A percentile compares a stretch with the other conserved stretches of the same genome.
phyloP scores from a whole-genome alignment of 1,140 invertebrate species.

The Pectinophora gossypiella region DNA sequence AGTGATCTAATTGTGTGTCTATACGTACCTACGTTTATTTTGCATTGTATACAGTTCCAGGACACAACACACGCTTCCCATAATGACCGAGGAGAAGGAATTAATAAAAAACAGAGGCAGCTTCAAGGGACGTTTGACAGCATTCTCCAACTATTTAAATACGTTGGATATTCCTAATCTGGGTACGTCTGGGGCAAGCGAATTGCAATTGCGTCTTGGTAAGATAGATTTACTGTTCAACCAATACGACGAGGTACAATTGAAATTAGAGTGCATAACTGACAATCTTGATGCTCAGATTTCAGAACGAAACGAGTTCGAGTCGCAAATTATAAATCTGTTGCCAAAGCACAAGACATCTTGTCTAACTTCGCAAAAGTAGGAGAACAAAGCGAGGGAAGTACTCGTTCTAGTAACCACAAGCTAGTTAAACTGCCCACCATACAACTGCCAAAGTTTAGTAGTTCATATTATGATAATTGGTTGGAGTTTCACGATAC shows the following conservation, averaged over 20 bases:
- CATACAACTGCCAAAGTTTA: neutral
- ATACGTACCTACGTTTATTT: too few relatives aligned
- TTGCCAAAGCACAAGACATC: conserved; percentile 2
- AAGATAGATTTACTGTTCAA: neutral
- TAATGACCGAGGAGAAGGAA: too few relatives aligned
- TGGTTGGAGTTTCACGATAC: neutral
- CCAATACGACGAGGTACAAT: conserved; percentile 4
- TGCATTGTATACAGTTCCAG: too few relatives aligned
- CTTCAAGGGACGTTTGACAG: conserved; percentile 1
- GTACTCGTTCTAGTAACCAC: neutral
- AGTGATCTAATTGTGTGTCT: too few relatives aligned
- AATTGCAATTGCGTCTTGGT: neutral
- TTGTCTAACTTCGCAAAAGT: neutral
- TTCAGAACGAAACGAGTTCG: neutral
- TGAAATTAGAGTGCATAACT: neutral
- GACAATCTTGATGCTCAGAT: neutral
- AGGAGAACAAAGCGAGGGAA: neutral
- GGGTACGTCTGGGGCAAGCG: neutral
- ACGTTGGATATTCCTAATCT: conserved; percentile 18
- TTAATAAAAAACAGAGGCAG: neutral
- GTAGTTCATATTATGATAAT: neutral
- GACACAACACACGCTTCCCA: too few relatives aligned
- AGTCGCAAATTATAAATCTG: neutral
- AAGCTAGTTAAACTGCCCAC: neutral
- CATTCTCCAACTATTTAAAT: too few relatives aligned